Percentiles rank a stretch among this genome's conserved stretches.
These are phyloP conservation scores for Thymelicus lineola DNA, from an alignment of 2,888 invertebrate species.

Conservation along the genomic window DNA sequence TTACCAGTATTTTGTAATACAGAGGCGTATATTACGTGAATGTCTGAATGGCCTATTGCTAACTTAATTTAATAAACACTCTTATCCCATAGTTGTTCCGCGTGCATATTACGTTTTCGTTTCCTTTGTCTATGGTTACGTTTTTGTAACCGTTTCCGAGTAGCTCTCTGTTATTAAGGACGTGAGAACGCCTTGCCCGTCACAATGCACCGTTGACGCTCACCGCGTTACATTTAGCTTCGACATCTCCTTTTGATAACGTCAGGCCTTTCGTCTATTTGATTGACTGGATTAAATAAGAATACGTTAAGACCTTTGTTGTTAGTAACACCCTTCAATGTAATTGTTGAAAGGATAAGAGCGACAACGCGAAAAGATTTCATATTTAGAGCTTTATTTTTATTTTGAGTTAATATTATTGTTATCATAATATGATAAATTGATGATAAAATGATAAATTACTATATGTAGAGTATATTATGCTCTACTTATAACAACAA, in stretches of 20 bases:
- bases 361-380: no score
- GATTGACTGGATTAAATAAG: slow-evolving; percentile 20
- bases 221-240: slow-evolving; percentile 66
- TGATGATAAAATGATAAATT: no score
- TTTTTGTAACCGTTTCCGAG: slow-evolving; percentile 81
- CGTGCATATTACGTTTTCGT: slow-evolving; percentile 68
- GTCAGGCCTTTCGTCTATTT: slow-evolving; percentile 28
- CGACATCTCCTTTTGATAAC: slow-evolving; percentile 46
- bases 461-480: no score
- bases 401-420: no score
- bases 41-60: slow-evolving; percentile 36
- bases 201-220: slow-evolving; percentile 57
- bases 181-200: slow-evolving; percentile 68
- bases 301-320: background rate
- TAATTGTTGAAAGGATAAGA: no score
- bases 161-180: slow-evolving; percentile 74
- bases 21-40: slow-evolving; percentile 27
- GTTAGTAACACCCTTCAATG: background rate
- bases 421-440: no score
- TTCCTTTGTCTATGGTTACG: slow-evolving; percentile 76
- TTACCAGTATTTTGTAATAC: slow-evolving; percentile 31
- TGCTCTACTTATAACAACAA: no score
- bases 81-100: slow-evolving; percentile 66
- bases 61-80: slow-evolving; percentile 47
- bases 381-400: no score